Evolutionary conservation across 2,797 vertebrate species (phyloP).

Genomic region (Melanotaenia nigrans): DNA sequence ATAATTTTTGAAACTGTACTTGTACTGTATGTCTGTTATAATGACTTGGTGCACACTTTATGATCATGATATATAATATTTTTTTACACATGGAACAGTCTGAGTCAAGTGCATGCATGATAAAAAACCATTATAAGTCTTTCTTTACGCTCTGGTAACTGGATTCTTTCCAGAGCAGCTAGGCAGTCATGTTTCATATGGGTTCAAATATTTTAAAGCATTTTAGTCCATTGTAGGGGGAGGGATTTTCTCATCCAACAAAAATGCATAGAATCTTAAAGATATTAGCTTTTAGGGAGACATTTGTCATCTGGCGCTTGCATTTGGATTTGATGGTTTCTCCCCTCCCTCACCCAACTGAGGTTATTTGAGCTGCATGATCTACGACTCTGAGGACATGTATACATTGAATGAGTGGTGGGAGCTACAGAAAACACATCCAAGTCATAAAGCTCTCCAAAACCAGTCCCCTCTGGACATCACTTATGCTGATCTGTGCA

Average conservation of each 20-base stretch:
- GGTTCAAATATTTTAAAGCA: conserved; percentile 28
- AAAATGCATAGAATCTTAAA: conserved; percentile 39
- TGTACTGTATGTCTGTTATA: conserved; percentile 23
- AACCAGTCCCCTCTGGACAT: conserved; percentile 19
- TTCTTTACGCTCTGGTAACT: conserved; percentile 11
- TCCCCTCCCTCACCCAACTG: conserved; percentile 13
- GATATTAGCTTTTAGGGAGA: conserved; percentile 37
- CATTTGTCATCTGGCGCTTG: conserved; percentile 23
- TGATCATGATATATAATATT: conserved; percentile 30
- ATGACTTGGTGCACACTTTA: conserved; percentile 19
- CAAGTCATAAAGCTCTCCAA: conserved; percentile 32
- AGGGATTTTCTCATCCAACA: conserved; percentile 18
- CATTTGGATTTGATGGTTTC: conserved; percentile 30
- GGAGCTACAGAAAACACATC: conserved; percentile 38
- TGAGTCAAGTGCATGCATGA: conserved; percentile 14
- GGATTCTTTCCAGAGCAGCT: conserved; percentile 32
- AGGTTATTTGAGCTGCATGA: conserved; percentile 33
- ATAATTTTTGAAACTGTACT: conserved; percentile 1
- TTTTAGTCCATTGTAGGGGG: conserved; percentile 3
- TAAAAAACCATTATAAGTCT: conserved; percentile 3
- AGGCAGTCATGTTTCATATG: conserved; percentile 22
- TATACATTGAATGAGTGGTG: conserved; percentile 22
- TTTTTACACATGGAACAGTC: not conserved
- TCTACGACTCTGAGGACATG: conserved; percentile 37
- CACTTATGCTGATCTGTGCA: conserved; percentile 43